phyloP scores from a whole-genome alignment of 2,797 vertebrate species.

The Darevskia nairensis region DNA sequence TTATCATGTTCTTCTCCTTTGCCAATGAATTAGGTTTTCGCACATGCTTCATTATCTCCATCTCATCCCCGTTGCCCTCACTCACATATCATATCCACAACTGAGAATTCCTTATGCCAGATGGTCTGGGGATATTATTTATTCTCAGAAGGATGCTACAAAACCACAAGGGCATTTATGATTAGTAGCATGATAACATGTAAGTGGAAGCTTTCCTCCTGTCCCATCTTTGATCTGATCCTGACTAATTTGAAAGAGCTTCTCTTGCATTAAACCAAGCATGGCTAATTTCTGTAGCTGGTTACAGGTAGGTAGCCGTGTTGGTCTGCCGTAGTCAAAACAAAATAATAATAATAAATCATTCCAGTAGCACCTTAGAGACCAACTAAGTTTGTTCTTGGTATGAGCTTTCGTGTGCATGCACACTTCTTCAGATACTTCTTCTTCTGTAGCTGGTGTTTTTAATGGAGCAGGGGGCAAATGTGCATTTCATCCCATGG shows the following conservation, averaged over 20 bases:
- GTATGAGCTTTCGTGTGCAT: too few relatives aligned
- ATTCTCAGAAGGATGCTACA: constrained; percentile 1
- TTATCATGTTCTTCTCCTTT: constrained; percentile 3
- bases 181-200: constrained; percentile 18
- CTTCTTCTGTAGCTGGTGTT: background rate
- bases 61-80: background rate
- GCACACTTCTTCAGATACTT: too few relatives aligned
- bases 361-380: too few relatives aligned
- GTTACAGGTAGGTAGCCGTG: too few relatives aligned
- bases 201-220: background rate
- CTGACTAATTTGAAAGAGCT: constrained; percentile 7
- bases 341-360: too few relatives aligned
- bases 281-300: constrained; percentile 3
- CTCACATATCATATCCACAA: background rate
- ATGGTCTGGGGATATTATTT: background rate
- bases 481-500: background rate
- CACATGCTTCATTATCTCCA: constrained; percentile 3
- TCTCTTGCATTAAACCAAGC: constrained; percentile 6
- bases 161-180: constrained; percentile 20
- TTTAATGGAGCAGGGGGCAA: too few relatives aligned
- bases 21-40: constrained; percentile 9
- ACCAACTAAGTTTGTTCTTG: too few relatives aligned
- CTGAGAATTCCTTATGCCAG: background rate
- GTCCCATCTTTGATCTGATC: background rate
- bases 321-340: too few relatives aligned